A percentile compares a stretch with the other conserved stretches of the same genome.
These are phyloP conservation scores for Drosophila lacteicornis DNA, from an alignment of 1,140 invertebrate species.

Conservation along the genomic window DNA sequence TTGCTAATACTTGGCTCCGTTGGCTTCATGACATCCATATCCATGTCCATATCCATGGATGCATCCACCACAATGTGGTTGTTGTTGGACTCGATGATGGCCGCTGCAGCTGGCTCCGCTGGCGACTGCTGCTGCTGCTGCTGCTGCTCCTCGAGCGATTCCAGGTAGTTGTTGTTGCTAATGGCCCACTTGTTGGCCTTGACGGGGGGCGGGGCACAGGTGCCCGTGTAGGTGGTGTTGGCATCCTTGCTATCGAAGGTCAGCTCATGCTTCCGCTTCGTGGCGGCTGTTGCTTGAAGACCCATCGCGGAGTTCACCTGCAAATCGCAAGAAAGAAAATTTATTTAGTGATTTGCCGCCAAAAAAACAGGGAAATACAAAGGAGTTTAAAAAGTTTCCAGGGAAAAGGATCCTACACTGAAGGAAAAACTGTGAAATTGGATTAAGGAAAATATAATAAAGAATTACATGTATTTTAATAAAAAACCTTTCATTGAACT, in stretches of 20 bases:
- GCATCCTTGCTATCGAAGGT: constrained; percentile 83
- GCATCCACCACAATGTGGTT: constrained; percentile 66
- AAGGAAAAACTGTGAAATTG: background rate
- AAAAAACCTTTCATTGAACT: too few relatives aligned
- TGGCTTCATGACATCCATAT: constrained; percentile 35
- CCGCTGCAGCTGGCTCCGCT: constrained; percentile 32
- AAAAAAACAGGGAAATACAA: constrained; percentile 11
- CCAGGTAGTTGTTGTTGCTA: constrained; percentile 83
- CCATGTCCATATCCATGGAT: constrained; percentile 25
- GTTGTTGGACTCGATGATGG: constrained; percentile 53
- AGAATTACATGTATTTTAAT: too few relatives aligned
- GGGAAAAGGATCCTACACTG: background rate
- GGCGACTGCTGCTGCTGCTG: constrained; percentile 47
- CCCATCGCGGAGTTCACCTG: constrained; percentile 92
- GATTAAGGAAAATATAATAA: too few relatives aligned
- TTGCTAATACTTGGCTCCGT: constrained; percentile 72
- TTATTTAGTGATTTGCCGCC: constrained; percentile 51
- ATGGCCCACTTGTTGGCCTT: constrained; percentile 86
- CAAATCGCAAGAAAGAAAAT: constrained; percentile 77
- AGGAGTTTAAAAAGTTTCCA: background rate
- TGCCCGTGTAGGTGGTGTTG: constrained; percentile 77
- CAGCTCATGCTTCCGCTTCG: constrained; percentile 88
- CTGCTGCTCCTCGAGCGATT: constrained; percentile 75
- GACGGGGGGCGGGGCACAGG: constrained; percentile 84
- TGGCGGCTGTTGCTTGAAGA: constrained; percentile 89